Base-by-base conservation (phyloP, 2,797 vertebrate genomes). In the Xyrichtys novacula region DNA sequence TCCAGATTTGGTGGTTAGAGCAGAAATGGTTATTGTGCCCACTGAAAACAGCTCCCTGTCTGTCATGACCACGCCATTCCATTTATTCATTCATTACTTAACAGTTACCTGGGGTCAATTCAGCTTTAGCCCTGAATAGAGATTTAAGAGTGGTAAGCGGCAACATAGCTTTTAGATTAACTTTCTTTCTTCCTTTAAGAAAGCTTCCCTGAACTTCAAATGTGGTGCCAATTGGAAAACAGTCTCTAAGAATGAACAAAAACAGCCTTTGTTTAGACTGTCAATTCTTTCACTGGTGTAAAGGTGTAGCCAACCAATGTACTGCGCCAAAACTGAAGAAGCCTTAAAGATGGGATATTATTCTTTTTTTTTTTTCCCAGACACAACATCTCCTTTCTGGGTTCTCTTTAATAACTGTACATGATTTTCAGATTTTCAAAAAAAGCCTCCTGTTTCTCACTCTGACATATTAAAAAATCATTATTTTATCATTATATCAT, bases 161-260 rank as follows among this genome's bases (percentile, higher is more conserved):
- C 26, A 19, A 4, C 16, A 17, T 38, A 20, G 28, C 54, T 55
- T 8, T 20, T 2, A 31, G 31, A 28, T 47, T 16, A 20, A 16
- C 48, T 14, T 40, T 19, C 16, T 4, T 8, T 42, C 40, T 26
- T 22, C 22, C 4, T 4, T 59, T 16, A 46, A 19, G 39, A 9
- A 54, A 39, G 26, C 42, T 22, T 7, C 20, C n/a, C 40, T 38
- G 48, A 61, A 47, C 57, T 40, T 31, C 23, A 31, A 40, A 40
- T 40, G 26, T 23, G 40, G 40, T 50, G 25, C 17, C 59, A 62
- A 40, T 49, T 53, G 10, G n/a, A 60, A 44, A 53, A 54, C 7
- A 32, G 16, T 7, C 9, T 39, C 6, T 16, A 28, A 16, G n/a
- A 38, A 55, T 25, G 10, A 46, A 43, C 38, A 36, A 25, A 66